Base-by-base conservation (phyloP, 1,140 invertebrate species). In the Lysiphlebus fabarum region DNA sequence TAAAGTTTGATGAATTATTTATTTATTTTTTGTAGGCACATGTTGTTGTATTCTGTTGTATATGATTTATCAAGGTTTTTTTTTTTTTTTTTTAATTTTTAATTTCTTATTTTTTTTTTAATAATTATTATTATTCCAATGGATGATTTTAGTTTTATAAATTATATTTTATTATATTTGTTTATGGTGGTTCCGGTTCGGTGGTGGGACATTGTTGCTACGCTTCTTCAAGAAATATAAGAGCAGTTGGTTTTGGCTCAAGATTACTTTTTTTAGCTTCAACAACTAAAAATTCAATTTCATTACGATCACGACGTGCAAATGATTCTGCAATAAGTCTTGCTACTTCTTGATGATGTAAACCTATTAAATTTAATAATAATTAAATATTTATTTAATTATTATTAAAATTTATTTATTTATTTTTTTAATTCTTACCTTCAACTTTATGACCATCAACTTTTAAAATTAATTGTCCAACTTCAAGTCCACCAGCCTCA, bases 381-480 rank as follows among this genome's bases (percentile, higher is more conserved):
- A n/a, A 8, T 64, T 6, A 40, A 57, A 61, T 43, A n/a, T 37
- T 38, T 26, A 40, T 48, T 8, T 41, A 7, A n/a, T 34, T n/a
- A 0, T 36, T 51, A 12, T 38, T 51, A 10, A 37, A 36, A n/a
- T n/a, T n/a, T 37, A 14, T 45, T 11, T 14, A 11, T 43, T 34
- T 56, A 2, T 45, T 45, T 6, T 34, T 44, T 56, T 8, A 17
- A 47, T 36, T 86, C 68, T 86, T 81, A 82, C 91, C 92, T 81
- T 93, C 89, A 37, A 96, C 88, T 66, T 89, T 86, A 62, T 88
- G 86, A 12, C 93, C 93, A 73, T 98, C 93, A 58, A 97, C 93
- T 74, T 94, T 91, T 55, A 97, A 80, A 67, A 98, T 95, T 48
- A 96, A 82, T 75, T 98, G 94, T 55, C 95, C 95, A 54, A 96